These are phyloP conservation scores for Cylas formicarius DNA, from an alignment of 1,140 invertebrate species.

Conservation along the genomic window DNA sequence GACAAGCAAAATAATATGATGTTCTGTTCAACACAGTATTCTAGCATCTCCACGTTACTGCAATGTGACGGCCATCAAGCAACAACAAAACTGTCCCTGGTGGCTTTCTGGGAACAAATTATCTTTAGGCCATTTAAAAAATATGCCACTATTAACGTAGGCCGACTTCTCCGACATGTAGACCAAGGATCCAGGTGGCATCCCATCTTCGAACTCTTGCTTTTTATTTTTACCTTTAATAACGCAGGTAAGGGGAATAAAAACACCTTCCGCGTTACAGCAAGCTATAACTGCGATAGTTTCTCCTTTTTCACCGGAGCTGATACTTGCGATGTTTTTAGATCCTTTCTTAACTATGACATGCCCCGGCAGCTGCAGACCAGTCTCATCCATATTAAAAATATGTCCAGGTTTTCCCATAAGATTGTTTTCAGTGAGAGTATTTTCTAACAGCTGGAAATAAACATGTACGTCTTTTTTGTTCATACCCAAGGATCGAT, in stretches of 20 bases:
- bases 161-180: slow-evolving; percentile 39
- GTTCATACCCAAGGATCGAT: no score
- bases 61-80: no score
- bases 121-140: no score
- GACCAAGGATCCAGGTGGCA: slow-evolving; percentile 33
- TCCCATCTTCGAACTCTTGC: slow-evolving; percentile 33
- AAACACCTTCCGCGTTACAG: slow-evolving; percentile 18
- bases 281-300: slow-evolving; percentile 26
- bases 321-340: slow-evolving; percentile 27
- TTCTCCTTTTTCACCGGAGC: slow-evolving; percentile 28
- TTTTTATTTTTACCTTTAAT: slow-evolving; percentile 39
- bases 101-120: no score
- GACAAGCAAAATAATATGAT: no score
- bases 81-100: no score
- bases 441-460: no score
- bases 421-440: no score
- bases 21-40: no score
- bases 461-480: no score
- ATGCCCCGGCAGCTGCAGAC: slow-evolving; percentile 39
- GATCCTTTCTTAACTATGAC: slow-evolving; percentile 39
- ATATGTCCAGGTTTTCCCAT: no score
- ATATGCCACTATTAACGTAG: slow-evolving; percentile 37
- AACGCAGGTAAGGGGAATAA: slow-evolving; percentile 18
- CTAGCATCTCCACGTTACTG: no score
- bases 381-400: slow-evolving; percentile 42